Conservation (phyloP, 2,888 invertebrate genomes). For the Mythimna pallens region DNA sequence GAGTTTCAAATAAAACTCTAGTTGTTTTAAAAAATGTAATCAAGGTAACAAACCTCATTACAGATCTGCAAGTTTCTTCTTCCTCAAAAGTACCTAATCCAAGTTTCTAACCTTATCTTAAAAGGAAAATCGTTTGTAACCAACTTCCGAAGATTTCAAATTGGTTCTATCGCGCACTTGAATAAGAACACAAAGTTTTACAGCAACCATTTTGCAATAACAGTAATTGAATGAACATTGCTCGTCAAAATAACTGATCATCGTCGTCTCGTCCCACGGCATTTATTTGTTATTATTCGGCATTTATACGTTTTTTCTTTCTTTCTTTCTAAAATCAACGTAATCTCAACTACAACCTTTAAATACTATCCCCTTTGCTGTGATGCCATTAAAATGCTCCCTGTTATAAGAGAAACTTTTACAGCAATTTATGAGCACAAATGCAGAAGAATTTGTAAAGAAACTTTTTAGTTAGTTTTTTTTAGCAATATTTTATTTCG, state of each 20-base stretch:
- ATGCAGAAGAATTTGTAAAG: slow-evolving; percentile 7
- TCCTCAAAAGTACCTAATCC: slow-evolving; percentile 4
- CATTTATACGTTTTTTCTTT: too few relatives aligned
- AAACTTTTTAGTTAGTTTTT: slow-evolving; percentile 21
- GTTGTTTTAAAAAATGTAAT: background rate
- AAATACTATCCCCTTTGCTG: slow-evolving; percentile 7
- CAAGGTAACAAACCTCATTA: background rate
- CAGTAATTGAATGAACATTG: slow-evolving; percentile 2
- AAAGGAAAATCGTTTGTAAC: slow-evolving; percentile 21
- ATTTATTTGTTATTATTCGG: too few relatives aligned
- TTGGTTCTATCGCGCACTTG: slow-evolving; percentile 2
- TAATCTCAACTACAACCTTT: slow-evolving; percentile 39
- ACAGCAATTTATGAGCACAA: slow-evolving; percentile 26
- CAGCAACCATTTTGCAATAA: slow-evolving; percentile 27
- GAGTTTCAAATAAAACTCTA: too few relatives aligned
- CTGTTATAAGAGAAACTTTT: slow-evolving; percentile 16
- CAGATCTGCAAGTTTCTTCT: background rate
- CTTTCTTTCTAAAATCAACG: slow-evolving; percentile 27
- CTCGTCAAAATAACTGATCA: too few relatives aligned
- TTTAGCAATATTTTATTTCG: slow-evolving; percentile 25
- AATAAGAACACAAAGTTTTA: slow-evolving; percentile 18
- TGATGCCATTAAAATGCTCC: slow-evolving; percentile 36
- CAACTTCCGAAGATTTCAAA: slow-evolving; percentile 19
- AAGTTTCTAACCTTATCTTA: slow-evolving; percentile 29
- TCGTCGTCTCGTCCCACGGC: too few relatives aligned